These are phyloP conservation scores for Catotricha subobsoleta DNA, from an alignment of 2,888 invertebrate genomes.

Conservation along the genomic window DNA sequence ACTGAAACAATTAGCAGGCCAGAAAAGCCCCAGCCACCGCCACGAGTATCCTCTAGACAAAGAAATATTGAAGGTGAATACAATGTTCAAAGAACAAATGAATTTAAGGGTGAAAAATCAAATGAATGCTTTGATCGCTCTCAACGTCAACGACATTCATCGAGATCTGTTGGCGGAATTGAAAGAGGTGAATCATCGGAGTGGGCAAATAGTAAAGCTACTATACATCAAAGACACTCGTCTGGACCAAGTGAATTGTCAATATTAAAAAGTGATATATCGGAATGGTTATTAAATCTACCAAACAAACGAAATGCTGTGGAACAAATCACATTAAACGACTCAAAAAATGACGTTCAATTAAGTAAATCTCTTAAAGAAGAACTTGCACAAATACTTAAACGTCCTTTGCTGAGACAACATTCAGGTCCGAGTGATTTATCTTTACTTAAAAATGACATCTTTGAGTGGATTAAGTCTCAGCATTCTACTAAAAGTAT, in stretches of 20 bases:
- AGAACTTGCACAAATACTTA: constrained; percentile 24
- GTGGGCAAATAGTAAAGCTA: constrained; percentile 17
- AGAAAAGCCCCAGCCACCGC: constrained; percentile 11
- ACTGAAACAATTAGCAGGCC: background rate
- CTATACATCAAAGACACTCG: constrained; percentile 23
- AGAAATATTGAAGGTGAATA: constrained; percentile 1
- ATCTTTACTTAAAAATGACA: constrained; percentile 26
- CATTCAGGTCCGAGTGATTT: constrained; percentile 28
- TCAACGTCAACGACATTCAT: constrained; percentile 28
- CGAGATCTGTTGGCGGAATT: constrained; percentile 27
- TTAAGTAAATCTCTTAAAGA: constrained; percentile 15
- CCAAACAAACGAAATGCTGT: constrained; percentile 20
- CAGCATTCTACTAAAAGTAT: constrained; percentile 12
- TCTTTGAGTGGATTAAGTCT: constrained; percentile 28
- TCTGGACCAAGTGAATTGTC: constrained; percentile 29
- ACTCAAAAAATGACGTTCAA: constrained; percentile 18
- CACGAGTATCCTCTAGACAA: constrained; percentile 14
- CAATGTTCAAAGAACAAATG: background rate
- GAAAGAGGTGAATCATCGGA: constrained; percentile 20
- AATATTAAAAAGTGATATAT: constrained; percentile 26
- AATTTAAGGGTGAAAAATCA: background rate
- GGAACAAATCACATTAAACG: too few relatives aligned
- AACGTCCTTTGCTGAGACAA: constrained; percentile 27
- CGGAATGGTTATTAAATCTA: constrained; percentile 25
- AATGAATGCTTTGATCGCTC: constrained; percentile 26